These are phyloP conservation scores for Aepyceros melampus DNA, from an alignment of 2,113 vertebrate genomes.

Conservation along the genomic window DNA sequence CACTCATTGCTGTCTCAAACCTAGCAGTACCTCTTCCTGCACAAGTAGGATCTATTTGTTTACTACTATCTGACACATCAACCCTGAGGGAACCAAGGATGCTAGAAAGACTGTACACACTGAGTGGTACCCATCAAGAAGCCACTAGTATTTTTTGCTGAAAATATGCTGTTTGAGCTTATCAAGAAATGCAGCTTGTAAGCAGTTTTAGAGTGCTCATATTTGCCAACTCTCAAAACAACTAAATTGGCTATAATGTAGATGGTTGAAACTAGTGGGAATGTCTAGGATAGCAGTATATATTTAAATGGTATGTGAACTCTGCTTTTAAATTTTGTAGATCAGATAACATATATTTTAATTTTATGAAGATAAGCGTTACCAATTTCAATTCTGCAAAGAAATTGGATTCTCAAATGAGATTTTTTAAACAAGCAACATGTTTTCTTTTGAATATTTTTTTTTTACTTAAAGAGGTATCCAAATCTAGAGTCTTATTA, in stretches of 20 bases:
- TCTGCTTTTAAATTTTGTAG: not conserved
- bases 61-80: not conserved
- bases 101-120: fast-evolving
- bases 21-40: not conserved
- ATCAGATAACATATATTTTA: not conserved
- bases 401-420: not conserved
- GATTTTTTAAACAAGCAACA: not conserved
- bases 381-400: not conserved
- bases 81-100: not conserved
- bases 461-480: not conserved
- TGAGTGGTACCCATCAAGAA: not conserved
- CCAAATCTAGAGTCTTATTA: not conserved
- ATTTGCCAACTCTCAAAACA: not conserved
- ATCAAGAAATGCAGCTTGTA: not conserved
- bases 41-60: not conserved
- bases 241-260: not conserved
- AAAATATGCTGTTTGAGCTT: not conserved
- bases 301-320: not conserved
- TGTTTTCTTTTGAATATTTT: not conserved
- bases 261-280: not conserved
- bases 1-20: too few relatives aligned
- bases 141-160: not conserved
- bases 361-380: not conserved
- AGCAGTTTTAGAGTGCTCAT: not conserved
- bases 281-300: not conserved